phyloP scores from a whole-genome alignment of 2,888 invertebrate species.

The Helleia helle region DNA sequence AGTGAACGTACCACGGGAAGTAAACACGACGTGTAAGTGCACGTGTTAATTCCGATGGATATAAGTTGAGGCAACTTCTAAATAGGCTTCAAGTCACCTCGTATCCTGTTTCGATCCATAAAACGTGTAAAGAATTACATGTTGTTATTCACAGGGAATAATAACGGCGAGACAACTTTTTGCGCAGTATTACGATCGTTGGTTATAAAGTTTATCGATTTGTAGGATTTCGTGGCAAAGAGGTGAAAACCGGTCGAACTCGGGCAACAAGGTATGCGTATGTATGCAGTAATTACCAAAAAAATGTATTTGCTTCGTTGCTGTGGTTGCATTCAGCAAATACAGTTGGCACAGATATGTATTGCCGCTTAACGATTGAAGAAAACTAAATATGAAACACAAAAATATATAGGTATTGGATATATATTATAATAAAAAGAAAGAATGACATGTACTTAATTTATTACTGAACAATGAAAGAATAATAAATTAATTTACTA shows the following conservation, averaged over 20 bases:
- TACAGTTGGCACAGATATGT: too few relatives aligned
- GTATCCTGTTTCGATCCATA: constrained; percentile 9
- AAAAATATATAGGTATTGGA: too few relatives aligned
- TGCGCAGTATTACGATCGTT: constrained; percentile 1
- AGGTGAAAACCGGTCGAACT: background rate
- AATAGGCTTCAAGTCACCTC: constrained; percentile 10
- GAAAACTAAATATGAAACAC: too few relatives aligned
- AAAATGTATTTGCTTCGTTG: too few relatives aligned
- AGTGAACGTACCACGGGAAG: constrained; percentile 30
- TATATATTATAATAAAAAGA: too few relatives aligned
- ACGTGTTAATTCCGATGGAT: constrained; percentile 27
- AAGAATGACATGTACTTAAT: too few relatives aligned
- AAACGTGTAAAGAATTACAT: constrained; percentile 8
- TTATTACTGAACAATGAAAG: too few relatives aligned
- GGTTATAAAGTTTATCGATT: constrained; percentile 1
- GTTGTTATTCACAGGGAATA: background rate
- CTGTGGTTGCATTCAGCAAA: too few relatives aligned
- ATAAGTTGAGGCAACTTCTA: constrained; percentile 10
- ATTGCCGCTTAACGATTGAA: too few relatives aligned
- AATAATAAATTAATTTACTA: too few relatives aligned
- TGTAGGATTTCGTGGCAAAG: background rate
- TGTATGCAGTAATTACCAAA: too few relatives aligned
- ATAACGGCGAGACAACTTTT: constrained; percentile 3
- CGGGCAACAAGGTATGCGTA: background rate
- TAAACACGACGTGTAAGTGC: constrained; percentile 28